Base-by-base conservation (phyloP, 2,888 invertebrate genomes). In the Mythimna loreyi region DNA sequence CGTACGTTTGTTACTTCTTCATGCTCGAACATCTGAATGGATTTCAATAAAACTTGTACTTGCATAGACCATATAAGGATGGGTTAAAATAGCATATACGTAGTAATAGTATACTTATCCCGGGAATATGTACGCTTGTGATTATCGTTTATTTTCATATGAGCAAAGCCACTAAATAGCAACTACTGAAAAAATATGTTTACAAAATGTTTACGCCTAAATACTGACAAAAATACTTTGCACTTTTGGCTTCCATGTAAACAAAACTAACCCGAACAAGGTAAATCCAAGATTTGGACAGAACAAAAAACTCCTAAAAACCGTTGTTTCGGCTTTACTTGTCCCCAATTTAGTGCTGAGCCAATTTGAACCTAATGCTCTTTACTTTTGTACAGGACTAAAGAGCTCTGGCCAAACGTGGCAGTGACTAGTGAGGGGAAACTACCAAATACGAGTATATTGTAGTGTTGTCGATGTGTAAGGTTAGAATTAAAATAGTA, bases 291-390 rank as follows among this genome's bases (percentile, higher is more conserved):
- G 9, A 45, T 45, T 40, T n/a, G 8, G 43, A 19, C 30, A 30
- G 13, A 7, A 40, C 7, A 30, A 49, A 53, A 43, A 21, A 3
- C 25, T 33, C 2, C 1, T 13, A 40, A 36, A 61, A 9, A 0
- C 1, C 3, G 1, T 30, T 3, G 19, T 28, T 63, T 30, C 21
- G 21, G 9, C 1, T 58, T 58, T 47, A 5, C 21, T 47, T 66
- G 57, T 58, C 30, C 16, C 57, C 19, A 21, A 28, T 16, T 1
- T 19, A 36, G 53, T n/a, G 49, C 23, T 19, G 30, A 55, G n/a
- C 23, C 30, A 67, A 57, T 8, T 57, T 25, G n/a, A 43, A 49
- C 47, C 16, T 3, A 50, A 59, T 52, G 16, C 25, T 40, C 47
- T 57, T 58, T 47, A 60, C 1, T 6, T 45, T 57, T 30, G 21